phyloP scores from a whole-genome alignment of 2,888 invertebrate genomes.

The Noctua pronuba region DNA sequence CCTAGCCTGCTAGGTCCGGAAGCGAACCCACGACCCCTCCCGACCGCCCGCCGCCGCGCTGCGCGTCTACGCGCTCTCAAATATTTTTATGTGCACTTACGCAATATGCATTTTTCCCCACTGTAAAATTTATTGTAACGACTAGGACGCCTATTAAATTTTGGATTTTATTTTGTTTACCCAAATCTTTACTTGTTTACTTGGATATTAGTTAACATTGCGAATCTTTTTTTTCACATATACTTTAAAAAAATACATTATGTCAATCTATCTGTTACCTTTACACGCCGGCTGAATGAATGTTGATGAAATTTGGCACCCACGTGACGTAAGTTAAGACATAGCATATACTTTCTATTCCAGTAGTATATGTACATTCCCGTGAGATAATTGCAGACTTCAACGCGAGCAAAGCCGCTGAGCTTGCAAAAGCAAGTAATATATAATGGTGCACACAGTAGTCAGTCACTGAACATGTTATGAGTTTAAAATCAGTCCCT shows the following conservation, averaged over 20 bases:
- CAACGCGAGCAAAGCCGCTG: not conserved
- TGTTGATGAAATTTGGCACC: not conserved
- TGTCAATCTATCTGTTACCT: not conserved
- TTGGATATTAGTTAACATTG: not conserved
- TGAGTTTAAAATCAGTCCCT: slow-evolving; percentile 30
- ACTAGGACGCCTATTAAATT: slow-evolving; percentile 43
- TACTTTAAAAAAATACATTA: not conserved
- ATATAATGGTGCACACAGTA: not conserved
- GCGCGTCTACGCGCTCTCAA: slow-evolving; percentile 66
- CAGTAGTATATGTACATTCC: no score
- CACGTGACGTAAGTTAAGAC: not conserved
- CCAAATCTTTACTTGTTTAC: slow-evolving; percentile 24
- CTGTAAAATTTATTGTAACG: slow-evolving; percentile 50
- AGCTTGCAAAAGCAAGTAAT: not conserved
- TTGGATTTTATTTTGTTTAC: slow-evolving; percentile 32
- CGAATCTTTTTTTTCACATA: not conserved
- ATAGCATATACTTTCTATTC: not conserved
- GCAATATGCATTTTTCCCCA: slow-evolving; percentile 61
- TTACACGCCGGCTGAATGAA: not conserved
- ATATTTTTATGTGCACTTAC: slow-evolving; percentile 70
- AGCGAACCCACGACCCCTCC: slow-evolving; percentile 71
- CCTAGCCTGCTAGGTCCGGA: slow-evolving; percentile 77
- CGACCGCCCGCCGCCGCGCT: slow-evolving; percentile 48
- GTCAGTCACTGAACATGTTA: slow-evolving; percentile 21
- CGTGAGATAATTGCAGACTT: not conserved